Evolutionary conservation across 1,140 invertebrate species (phyloP).

Genomic region (Solen grandis): DNA sequence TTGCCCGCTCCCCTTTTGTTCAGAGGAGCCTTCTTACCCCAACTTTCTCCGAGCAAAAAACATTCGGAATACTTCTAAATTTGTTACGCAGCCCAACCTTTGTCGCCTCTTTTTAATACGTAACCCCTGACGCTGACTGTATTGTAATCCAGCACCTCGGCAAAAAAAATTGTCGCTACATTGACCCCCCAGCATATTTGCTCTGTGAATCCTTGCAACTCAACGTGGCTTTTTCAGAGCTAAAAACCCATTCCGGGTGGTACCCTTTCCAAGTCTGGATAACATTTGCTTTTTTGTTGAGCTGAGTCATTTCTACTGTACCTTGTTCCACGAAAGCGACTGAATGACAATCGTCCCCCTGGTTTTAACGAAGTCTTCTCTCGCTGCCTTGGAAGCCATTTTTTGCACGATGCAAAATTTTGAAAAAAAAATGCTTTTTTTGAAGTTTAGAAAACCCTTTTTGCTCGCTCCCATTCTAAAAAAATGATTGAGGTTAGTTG

Average conservation of each 20-base stretch:
- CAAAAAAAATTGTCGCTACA: not conserved
- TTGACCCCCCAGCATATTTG: not conserved
- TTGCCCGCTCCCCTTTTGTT: constrained; percentile 34
- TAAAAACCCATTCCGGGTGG: constrained; percentile 1
- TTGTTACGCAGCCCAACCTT: not conserved
- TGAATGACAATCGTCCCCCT: constrained; percentile 55
- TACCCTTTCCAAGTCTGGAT: constrained; percentile 60
- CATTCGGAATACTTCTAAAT: constrained; percentile 25
- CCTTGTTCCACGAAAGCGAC: constrained; percentile 41
- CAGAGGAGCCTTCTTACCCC: too few relatives aligned
- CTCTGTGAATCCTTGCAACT: not conserved
- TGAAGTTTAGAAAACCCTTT: constrained; percentile 28
- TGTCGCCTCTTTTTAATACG: constrained; percentile 1
- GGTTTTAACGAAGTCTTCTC: constrained; percentile 9
- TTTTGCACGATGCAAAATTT: constrained; percentile 21
- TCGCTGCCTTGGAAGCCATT: not conserved
- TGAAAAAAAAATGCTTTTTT: constrained; percentile 34
- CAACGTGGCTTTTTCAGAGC: not conserved
- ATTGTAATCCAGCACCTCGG: constrained; percentile 56
- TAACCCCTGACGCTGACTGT: constrained; percentile 61
- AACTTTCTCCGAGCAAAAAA: constrained; percentile 32
- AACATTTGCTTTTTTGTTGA: constrained; percentile 22
- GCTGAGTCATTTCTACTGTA: not conserved
- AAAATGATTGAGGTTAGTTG: constrained; percentile 2
- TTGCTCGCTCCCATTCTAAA: constrained; percentile 9